Percentiles rank a stretch among this genome's conserved stretches.
Evolutionary conservation across 2,888 invertebrate genomes (phyloP).

Genomic region (Clistopyga incitator): DNA sequence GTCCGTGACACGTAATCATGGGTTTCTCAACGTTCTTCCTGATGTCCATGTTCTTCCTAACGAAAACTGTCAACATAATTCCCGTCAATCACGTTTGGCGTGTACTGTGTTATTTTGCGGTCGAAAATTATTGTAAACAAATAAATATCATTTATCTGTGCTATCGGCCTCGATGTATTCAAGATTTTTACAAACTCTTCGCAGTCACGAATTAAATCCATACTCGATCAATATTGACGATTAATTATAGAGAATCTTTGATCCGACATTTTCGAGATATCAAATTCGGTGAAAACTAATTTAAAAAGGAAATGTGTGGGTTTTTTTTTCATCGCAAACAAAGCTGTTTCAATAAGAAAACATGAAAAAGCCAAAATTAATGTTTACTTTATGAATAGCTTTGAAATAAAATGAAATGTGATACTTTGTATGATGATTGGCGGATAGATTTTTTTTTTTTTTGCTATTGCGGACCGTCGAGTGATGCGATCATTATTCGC

Average conservation of each 20-base stretch:
- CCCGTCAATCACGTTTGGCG: neutral
- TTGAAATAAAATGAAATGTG: neutral
- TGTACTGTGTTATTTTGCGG: neutral
- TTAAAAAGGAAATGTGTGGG: too few species aligned
- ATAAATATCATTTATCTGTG: neutral
- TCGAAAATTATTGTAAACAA: neutral
- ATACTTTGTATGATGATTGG: too few species aligned
- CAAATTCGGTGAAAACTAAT: too few species aligned
- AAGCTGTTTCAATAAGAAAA: neutral
- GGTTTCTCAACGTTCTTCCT: constrained; percentile 22
- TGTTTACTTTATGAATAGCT: neutral
- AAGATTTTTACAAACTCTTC: too few species aligned
- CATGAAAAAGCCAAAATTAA: neutral
- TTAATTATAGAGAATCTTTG: too few species aligned
- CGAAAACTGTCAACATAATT: constrained; percentile 48
- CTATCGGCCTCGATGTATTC: neutral
- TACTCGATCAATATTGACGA: too few species aligned
- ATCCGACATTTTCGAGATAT: too few species aligned
- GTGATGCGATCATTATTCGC: neutral
- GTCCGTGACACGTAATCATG: neutral
- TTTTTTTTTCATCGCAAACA: too few species aligned
- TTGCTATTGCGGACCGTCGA: constrained; percentile 11
- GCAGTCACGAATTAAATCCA: too few species aligned
- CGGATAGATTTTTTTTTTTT: too few species aligned
- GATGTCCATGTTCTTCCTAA: neutral